Base-by-base conservation (phyloP, 2,797 vertebrate genomes). In the Rhynchonycteris naso region DNA sequence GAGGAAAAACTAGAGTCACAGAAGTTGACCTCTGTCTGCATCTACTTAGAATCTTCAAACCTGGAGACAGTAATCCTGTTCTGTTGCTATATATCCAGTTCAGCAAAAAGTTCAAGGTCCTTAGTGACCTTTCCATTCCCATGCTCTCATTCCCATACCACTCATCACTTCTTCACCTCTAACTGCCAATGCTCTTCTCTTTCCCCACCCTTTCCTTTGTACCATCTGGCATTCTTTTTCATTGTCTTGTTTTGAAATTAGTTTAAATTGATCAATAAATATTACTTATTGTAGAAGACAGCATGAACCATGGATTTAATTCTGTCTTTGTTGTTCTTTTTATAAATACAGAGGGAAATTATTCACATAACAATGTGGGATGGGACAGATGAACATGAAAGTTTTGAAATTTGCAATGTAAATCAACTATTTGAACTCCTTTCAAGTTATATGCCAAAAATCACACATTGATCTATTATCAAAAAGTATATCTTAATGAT, bases 341-440 rank as follows among this genome's bases (percentile, higher is more conserved):
- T 79, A 35, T 68, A 18, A 83, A 74, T 13, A 65, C 33, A 30
- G 22, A 86, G 30, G 38, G 93, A 80, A 93, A 66, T 6, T 47
- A 4, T 85, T 78, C 21, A 30, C 18, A 8, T 56, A 61, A 47
- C 21, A 33, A 71, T 12, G 9, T 75, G 30, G 35, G 28, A 56
- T 43, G 7, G 38, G 22, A 33, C 59, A 56, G 43, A 79, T 28
- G 90, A 43, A 13, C 83, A 72, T 35, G 24, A 12, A 91, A 80
- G 28, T 58, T 79, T 82, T 7, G 26, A 4, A 59, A 50, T n/a
- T 71, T 66, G 26, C 82, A 79, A 19, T 24, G 19, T 26, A 81
- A 93, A 24, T 91, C 65, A 80, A 71, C 52, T 69, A 43, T n/a
- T 22, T 76, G 28, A 87, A 59, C 28, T 74, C 22, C 33, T 96